Base-by-base conservation (phyloP, 2,797 vertebrate genomes). In the Gymnothorax javanicus region DNA sequence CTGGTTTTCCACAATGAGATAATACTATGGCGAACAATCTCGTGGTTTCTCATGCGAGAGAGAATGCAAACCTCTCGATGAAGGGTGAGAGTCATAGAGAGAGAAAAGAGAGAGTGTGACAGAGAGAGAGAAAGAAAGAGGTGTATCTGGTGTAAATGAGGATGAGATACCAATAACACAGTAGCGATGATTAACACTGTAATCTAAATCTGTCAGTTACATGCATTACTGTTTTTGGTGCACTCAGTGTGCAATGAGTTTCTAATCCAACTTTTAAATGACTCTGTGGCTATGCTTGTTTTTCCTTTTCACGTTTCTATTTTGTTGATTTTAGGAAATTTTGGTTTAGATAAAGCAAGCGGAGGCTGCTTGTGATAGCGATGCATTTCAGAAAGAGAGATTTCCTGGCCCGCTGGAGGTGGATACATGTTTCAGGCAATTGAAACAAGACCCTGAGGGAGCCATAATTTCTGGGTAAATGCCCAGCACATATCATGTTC, bases 1-100 rank as follows among this genome's bases (percentile, higher is more conserved):
- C 90, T 93, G 89, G 91, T 92, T 91, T 90, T 94, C 93, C 90
- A 89, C 90, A 91, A 62, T 82, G 62, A 75, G 83, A 69, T 85
- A 82, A 85, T 82, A 69, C 75, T 81, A 60, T 84, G 82, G 82
- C 67, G 20, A 77, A 67, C 60, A n/a, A n/a, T 77, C 54, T 54
- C 50, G 59, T 4, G 89, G 87, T 87, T 84, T 60, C 33, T 87
- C 87, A 87, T 89, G 91, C 91, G 50, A 71, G 87, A 90, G 89
- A 91, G 90, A 91, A 67, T 67, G 23, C 64, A 25, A 82, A 59
- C 88, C 67, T 85, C 57, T 90, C 90, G 89, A 91, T 64, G 86
- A 85, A 85, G 73, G 88, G 54, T 79, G 88, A 90, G 91, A 91
- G 85, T 86, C 56, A 67, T 4, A 83, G 77, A 64, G 27, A 59